These are phyloP conservation scores for Osmerus mordax DNA, from an alignment of 2,113 vertebrate species.

Conservation along the genomic window DNA sequence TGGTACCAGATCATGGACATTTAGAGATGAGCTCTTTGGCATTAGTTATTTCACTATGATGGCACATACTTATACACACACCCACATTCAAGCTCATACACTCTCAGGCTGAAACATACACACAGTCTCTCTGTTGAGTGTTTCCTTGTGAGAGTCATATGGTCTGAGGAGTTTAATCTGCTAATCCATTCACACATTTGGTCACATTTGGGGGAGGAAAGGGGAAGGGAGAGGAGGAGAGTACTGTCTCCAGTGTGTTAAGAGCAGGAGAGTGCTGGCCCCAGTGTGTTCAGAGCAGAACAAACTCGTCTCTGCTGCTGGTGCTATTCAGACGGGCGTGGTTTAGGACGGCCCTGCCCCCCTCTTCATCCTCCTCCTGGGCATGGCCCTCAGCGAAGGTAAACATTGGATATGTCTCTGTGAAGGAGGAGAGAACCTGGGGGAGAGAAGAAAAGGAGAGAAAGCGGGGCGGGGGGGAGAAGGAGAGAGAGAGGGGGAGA, in stretches of 20 bases:
- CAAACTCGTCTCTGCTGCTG: slow-evolving; percentile 81
- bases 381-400: slow-evolving; percentile 77
- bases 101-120: no score
- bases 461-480: not conserved
- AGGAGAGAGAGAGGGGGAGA: not conserved
- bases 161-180: slow-evolving; percentile 28
- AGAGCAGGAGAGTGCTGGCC: no score
- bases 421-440: slow-evolving; percentile 75
- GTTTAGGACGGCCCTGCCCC: slow-evolving; percentile 45
- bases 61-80: no score
- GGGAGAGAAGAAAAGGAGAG: not conserved
- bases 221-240: no score
- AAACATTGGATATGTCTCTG: slow-evolving; percentile 84
- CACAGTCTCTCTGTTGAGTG: not conserved
- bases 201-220: slow-evolving; percentile 29
- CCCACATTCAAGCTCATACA: not conserved
- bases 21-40: no score
- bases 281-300: slow-evolving; percentile 70
- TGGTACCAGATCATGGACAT: no score
- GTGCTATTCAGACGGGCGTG: slow-evolving; percentile 26
- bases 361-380: slow-evolving; percentile 64
- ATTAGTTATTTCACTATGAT: no score
- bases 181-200: slow-evolving; percentile 31
- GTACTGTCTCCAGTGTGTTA: no score
- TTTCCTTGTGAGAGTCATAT: slow-evolving; percentile 7